phyloP scores from a whole-genome alignment of 2,797 vertebrate genomes.

The Naso thynnoides region DNA sequence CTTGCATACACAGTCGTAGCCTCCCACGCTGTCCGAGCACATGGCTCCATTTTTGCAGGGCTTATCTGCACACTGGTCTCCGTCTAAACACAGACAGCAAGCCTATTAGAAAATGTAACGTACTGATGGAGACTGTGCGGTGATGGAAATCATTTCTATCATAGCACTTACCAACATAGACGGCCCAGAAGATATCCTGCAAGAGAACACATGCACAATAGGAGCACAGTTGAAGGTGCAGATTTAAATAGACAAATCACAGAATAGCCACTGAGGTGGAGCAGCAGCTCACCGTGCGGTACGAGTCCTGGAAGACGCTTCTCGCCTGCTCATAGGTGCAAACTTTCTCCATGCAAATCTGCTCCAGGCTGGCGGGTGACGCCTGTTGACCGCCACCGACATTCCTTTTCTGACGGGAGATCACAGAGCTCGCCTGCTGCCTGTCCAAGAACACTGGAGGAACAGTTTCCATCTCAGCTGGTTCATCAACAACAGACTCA shows the following conservation, averaged over 20 bases:
- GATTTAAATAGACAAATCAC: neutral
- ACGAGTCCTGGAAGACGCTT: constrained; percentile 83
- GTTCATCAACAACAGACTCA: constrained; percentile 3
- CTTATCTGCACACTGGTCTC: constrained; percentile 83
- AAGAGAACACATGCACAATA: constrained; percentile 42
- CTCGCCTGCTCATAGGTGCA: constrained; percentile 86
- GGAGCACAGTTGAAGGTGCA: constrained; percentile 2
- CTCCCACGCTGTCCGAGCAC: constrained; percentile 87
- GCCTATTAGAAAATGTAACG: constrained; percentile 8
- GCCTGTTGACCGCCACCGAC: constrained; percentile 44
- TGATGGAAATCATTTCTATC: constrained; percentile 8
- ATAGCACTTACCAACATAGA: constrained; percentile 84
- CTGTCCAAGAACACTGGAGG: constrained; percentile 81
- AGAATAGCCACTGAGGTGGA: neutral
- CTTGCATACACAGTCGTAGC: constrained; percentile 88
- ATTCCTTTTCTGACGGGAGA: constrained; percentile 81
- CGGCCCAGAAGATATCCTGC: constrained; percentile 88
- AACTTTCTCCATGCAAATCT: constrained; percentile 84
- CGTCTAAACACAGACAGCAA: constrained; percentile 70
- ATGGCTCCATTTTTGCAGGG: constrained; percentile 87
- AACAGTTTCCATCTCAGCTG: neutral
- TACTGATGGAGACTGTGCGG: neutral
- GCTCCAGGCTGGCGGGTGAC: constrained; percentile 74
- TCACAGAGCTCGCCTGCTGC: constrained; percentile 78
- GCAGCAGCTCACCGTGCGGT: constrained; percentile 81